Percentiles rank a stretch among this genome's conserved stretches.
Evolutionary conservation across 2,888 invertebrate species (phyloP).

Genomic region (Nephrotoma appendiculata): DNA sequence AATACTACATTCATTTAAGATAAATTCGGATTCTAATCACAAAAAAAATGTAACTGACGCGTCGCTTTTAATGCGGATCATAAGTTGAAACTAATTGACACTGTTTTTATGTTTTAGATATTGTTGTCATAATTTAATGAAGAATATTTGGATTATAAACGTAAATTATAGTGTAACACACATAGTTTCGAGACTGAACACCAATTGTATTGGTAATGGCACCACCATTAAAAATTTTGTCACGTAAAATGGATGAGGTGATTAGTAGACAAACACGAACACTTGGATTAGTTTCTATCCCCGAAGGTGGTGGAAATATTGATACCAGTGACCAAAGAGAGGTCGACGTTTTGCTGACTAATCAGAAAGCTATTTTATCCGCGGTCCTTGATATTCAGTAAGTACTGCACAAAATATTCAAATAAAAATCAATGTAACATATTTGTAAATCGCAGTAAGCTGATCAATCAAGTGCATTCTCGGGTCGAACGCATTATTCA

Average conservation of each 20-base stretch:
- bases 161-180: too few species aligned
- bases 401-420: neutral
- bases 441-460: conserved; percentile 13
- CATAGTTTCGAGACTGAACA: too few species aligned
- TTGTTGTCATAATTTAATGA: too few species aligned
- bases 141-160: too few species aligned
- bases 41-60: too few species aligned
- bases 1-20: too few species aligned
- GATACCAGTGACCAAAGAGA: conserved; percentile 67
- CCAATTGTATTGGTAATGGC: conserved; percentile 37
- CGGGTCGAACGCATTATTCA: conserved; percentile 49
- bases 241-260: conserved; percentile 63
- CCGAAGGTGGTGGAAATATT: conserved; percentile 15
- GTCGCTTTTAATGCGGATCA: too few species aligned
- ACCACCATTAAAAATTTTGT: conserved; percentile 55
- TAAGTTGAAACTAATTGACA: too few species aligned
- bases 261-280: conserved; percentile 74
- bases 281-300: conserved; percentile 38
- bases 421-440: too few species aligned
- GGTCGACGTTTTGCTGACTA: conserved; percentile 70
- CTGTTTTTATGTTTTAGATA: too few species aligned
- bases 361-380: conserved; percentile 68
- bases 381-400: conserved; percentile 51
- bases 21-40: too few species aligned
- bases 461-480: conserved; percentile 25